Percentiles rank a stretch among this genome's conserved stretches.
phyloP scores from a whole-genome alignment of 2,113 vertebrate genomes.

The Albula glossodonta region DNA sequence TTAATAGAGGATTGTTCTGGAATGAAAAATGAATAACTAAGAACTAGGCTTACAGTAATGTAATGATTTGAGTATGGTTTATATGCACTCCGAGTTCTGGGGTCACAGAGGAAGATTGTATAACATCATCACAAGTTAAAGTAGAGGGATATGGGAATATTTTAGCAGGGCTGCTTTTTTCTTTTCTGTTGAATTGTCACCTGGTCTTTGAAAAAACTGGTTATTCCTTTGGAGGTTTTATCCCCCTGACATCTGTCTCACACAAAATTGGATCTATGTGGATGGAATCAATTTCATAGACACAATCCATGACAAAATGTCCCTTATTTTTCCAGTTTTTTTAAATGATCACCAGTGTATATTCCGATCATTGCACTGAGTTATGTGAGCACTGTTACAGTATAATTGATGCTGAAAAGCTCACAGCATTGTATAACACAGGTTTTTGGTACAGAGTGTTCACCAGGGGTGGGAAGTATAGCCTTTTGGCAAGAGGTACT shows the following conservation, averaged over 20 bases:
- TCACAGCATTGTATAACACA: neutral
- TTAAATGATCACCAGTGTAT: neutral
- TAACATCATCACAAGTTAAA: neutral
- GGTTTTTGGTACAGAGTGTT: too few species aligned
- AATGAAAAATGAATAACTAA: neutral
- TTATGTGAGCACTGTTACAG: neutral
- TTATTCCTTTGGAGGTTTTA: neutral
- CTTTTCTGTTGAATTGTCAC: neutral
- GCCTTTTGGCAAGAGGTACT: neutral
- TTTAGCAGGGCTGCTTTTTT: neutral
- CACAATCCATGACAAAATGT: neutral
- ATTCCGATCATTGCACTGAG: neutral
- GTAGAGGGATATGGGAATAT: neutral
- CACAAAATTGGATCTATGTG: neutral
- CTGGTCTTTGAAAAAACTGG: neutral
- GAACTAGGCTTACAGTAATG: neutral
- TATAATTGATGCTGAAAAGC: neutral
- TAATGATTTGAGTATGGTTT: neutral
- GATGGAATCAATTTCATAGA: neutral
- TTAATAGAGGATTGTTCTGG: neutral
- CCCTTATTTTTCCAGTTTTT: neutral
- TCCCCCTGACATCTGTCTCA: neutral
- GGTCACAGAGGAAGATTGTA: neutral
- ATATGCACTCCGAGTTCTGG: neutral
- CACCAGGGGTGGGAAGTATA: neutral